Base-by-base conservation (phyloP, 1,140 invertebrate species). In the Apis cerana region DNA sequence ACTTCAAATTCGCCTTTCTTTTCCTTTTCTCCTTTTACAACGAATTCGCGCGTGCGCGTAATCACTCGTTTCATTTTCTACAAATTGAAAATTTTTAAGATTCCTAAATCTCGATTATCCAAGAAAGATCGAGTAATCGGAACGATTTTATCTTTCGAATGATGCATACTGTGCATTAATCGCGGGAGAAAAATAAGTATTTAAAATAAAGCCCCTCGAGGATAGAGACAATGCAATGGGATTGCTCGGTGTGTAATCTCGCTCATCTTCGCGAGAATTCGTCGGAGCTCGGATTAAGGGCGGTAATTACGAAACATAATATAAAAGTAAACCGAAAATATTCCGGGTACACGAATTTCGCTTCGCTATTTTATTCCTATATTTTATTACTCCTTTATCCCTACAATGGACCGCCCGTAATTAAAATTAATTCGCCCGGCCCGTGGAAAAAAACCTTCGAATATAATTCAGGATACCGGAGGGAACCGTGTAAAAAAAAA, bases 351-450 rank as follows among this genome's bases (percentile, higher is more conserved):
- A 48, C n/a, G 79, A 81, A 65, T 65, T 75, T 75, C 59, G 62
- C 15, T 1, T 12, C 70, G 17, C 64, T 58, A 21, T 81, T 72
- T 72, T 27, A 52, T 79, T 56, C 50, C 59, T 56, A 19, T 15
- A 54, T 8, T 23, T 67, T 67, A 43, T 67, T 67, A 43, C 11
- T 50, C 23, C 48, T 75, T 81, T 75, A 75, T 75, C 56, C 33
- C 17, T 27, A 50, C 43, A 54, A 27, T 9, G n/a, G 17, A 17
- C 52, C 59, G 19, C 71, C 12, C 62, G 62, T 75, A 81, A 81
- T 81, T 81, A 81, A 75, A 81, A 81, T 81, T 75, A 81, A 75
- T 75, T 75, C 62, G 33, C 72, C 33, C 61, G 54, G 23, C 54
- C 33, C 33, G 61, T 23, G 2, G 5, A 75, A 64, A 58, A 71